phyloP scores from a whole-genome alignment of 2,797 vertebrate genomes.

The Coccyzus lansbergi region DNA sequence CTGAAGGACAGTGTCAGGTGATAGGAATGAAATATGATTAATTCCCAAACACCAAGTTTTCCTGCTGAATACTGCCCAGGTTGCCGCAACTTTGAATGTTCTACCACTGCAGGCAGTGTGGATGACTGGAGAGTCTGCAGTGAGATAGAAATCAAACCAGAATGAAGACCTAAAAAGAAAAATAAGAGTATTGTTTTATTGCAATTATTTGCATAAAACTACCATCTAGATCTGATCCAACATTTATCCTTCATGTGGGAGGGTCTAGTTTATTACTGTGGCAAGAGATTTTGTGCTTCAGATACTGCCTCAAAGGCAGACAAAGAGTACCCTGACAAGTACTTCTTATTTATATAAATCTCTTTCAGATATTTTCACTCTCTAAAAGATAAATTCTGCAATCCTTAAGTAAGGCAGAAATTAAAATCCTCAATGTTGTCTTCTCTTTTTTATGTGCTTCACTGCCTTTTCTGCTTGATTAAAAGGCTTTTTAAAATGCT shows the following conservation, averaged over 20 bases:
- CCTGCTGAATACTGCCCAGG: background rate
- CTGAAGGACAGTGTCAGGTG: background rate
- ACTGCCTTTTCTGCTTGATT: background rate
- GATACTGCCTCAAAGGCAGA: background rate
- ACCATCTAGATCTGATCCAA: background rate
- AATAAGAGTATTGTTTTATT: background rate
- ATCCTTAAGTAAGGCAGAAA: background rate
- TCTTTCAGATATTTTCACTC: background rate
- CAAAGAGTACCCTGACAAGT: background rate
- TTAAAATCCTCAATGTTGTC: background rate
- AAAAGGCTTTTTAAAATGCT: background rate
- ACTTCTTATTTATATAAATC: background rate
- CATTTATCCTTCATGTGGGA: background rate
- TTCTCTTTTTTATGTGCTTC: background rate
- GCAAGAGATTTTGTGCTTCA: background rate
- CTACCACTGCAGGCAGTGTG: background rate
- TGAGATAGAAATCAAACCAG: background rate
- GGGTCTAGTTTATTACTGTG: background rate
- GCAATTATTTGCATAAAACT: background rate
- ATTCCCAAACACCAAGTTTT: background rate
- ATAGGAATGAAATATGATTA: background rate
- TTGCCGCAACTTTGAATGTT: background rate
- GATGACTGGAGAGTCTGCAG: background rate
- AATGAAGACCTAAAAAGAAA: background rate
- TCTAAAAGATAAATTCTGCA: background rate